Evolutionary conservation across 2,888 invertebrate species (phyloP).

Genomic region (Brachycybe producta): DNA sequence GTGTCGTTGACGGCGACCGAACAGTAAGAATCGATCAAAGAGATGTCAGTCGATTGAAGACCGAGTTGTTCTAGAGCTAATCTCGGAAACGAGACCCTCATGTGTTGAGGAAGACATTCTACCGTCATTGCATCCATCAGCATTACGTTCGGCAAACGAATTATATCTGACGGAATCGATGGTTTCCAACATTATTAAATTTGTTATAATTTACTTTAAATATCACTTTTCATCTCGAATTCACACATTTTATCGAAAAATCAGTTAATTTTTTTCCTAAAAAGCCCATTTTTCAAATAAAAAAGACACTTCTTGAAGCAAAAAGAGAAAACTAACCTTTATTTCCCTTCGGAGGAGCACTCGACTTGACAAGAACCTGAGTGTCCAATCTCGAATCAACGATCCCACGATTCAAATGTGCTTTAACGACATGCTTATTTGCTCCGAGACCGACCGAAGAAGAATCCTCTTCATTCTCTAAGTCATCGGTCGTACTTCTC

Average conservation of each 20-base stretch:
- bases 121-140: constrained; percentile 25
- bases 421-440: neutral
- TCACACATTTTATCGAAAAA: too few species aligned
- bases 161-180: constrained; percentile 23
- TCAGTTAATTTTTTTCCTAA: too few species aligned
- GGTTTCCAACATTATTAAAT: too few species aligned
- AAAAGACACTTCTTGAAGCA: too few species aligned
- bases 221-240: neutral
- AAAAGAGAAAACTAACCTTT: too few species aligned
- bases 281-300: too few species aligned
- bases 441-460: too few species aligned
- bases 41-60: constrained; percentile 23
- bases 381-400: constrained; percentile 1
- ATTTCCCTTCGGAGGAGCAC: constrained; percentile 4
- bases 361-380: constrained; percentile 6
- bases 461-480: too few species aligned
- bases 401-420: constrained; percentile 8
- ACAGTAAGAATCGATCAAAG: constrained; percentile 23
- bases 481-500: too few species aligned
- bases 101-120: constrained; percentile 23
- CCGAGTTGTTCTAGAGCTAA: constrained; percentile 25
- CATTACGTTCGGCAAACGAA: constrained; percentile 26
- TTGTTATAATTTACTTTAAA: neutral
- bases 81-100: constrained; percentile 25
- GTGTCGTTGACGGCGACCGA: constrained; percentile 28